Evolutionary conservation across 2,797 vertebrate genomes (phyloP).

Genomic region (Rhynchonycteris naso): DNA sequence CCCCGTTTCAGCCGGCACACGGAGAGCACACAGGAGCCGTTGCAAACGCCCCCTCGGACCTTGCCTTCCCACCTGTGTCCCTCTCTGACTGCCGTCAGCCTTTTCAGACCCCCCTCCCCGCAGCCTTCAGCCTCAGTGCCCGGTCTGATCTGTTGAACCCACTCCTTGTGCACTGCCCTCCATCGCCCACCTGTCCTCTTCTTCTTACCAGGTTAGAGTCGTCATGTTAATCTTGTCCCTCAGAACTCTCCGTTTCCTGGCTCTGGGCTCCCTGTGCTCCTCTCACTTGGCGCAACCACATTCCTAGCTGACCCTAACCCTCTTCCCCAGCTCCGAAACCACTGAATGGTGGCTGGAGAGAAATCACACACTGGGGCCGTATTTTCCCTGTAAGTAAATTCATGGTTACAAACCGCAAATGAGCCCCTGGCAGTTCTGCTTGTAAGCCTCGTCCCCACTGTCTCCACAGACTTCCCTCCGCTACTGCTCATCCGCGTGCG

Average conservation of each 20-base stretch:
- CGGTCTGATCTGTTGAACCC: background rate
- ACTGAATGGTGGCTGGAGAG: background rate
- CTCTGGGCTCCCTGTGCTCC: background rate
- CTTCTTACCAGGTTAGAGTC: background rate
- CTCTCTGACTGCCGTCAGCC: background rate
- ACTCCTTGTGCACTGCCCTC: accelerated
- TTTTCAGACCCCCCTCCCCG: no score
- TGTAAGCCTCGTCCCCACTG: accelerated
- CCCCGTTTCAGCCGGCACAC: no score
- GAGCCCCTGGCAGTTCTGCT: background rate
- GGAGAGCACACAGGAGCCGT: accelerated
- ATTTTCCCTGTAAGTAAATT: background rate
- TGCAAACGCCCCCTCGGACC: background rate
- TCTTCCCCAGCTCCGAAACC: background rate
- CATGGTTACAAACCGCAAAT: background rate
- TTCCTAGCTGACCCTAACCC: background rate
- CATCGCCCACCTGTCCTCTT: background rate
- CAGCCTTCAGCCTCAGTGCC: background rate
- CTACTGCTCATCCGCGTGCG: background rate
- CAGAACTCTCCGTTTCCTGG: background rate
- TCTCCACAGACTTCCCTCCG: background rate
- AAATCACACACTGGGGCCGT: background rate
- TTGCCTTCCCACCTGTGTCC: no score
- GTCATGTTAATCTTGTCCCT: background rate
- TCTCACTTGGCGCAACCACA: background rate